A percentile compares a stretch with the other conserved stretches of the same genome.
These are phyloP conservation scores for Oasisia sp. DNA, from an alignment of 2,888 invertebrate genomes.

Conservation along the genomic window DNA sequence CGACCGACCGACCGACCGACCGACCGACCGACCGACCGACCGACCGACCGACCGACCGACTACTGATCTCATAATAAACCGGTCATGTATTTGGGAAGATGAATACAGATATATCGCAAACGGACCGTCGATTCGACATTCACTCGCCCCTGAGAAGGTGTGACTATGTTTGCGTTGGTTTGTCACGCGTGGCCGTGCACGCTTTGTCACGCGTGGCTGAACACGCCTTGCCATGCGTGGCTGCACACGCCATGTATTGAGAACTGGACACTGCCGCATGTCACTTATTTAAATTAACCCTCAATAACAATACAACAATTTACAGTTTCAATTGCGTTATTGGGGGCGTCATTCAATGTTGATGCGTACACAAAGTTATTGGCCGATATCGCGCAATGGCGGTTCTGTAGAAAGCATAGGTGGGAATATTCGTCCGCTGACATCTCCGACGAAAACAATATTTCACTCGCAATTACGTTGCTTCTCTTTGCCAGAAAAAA, in stretches of 20 bases:
- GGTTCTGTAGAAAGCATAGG: not conserved
- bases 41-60: no score
- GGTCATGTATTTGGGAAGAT: no score
- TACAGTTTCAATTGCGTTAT: not conserved
- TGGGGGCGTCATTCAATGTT: not conserved
- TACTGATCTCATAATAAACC: no score
- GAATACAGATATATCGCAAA: not conserved
- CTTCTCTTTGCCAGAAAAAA: not conserved
- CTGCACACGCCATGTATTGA: not conserved
- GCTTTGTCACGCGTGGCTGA: not conserved
- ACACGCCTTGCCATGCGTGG: not conserved
- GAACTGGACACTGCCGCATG: not conserved
- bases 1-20: no score
- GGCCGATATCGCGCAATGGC: not conserved
- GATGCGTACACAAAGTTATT: not conserved
- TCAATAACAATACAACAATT: not conserved
- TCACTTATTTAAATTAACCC: not conserved
- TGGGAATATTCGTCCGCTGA: not conserved
- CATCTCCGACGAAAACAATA: constrained; percentile 12
- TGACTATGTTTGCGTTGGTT: not conserved
- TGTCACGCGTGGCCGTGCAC: not conserved
- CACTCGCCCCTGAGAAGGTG: not conserved
- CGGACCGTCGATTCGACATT: not conserved
- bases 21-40: no score
- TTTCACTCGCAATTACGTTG: not conserved